Evolutionary conservation across 1,140 invertebrate genomes (phyloP), one percentile per base, ranked within the genome.

Genomic region (Helicoverpa armigera): DNA sequence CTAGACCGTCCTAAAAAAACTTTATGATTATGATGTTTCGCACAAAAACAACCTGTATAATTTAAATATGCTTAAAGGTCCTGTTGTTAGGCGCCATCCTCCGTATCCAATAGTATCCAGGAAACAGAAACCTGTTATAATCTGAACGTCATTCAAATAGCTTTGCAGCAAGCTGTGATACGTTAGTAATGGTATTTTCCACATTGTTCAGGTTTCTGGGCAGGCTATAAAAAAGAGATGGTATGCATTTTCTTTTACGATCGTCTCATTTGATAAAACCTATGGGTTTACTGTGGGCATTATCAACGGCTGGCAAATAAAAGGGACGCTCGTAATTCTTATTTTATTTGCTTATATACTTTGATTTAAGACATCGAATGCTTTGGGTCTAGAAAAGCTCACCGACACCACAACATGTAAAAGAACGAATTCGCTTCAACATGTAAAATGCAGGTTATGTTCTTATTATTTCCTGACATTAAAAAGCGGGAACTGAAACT

Each of bases 361-460:
- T 73, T 73, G 70, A 73, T 73, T 73, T 56, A 73, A 51, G 53
- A n/a, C 70, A 13, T n/a, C 9, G 51, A 53, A 13, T 23, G 18
- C 7, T 58, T 58, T 58, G 23, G 56, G 18, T 11, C 56, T 11
- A 58, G 18, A 7, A 18, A 58, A 29, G 35, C 35, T 58, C 56
- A 10, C 16, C 12, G 14, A 58, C 16, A 12, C n/a, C n/a, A 54
- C 35, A 5, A 54, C n/a, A n/a, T 16, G 53, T 54, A 5, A 1
- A 23, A 43, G 5, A 43, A 43, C 35, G 9, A 43, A 43, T 43
- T 35, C 3, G 35, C 35, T 35, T 35, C 7, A 9, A 43, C 35
- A 7, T 43, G 35, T 43, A 43, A 23, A 23, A 23, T 23, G 23
- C 23, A 23, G 23, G 23, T 2, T 23, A 23, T 23, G 23, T 23